A percentile compares a stretch with the other conserved stretches of the same genome.
phyloP scores from a whole-genome alignment of 1,140 invertebrate genomes.

The Bicyclus anynana region DNA sequence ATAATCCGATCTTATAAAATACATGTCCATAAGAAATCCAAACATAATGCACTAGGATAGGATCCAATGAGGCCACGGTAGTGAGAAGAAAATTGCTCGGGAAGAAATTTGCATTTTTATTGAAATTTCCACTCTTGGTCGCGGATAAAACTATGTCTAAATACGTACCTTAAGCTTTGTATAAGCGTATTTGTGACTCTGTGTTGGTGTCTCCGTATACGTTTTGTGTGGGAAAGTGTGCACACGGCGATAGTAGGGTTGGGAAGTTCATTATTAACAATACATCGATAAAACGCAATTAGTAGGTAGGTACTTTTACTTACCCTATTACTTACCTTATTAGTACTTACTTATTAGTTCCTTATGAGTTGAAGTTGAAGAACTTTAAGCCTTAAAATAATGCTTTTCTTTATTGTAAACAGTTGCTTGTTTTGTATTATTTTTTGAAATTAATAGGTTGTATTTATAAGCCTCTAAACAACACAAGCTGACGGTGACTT shows the following conservation, averaged over 20 bases:
- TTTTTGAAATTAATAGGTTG: too few relatives aligned
- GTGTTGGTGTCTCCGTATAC: conserved; percentile 27
- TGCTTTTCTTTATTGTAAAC: too few relatives aligned
- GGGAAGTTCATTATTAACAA: background rate
- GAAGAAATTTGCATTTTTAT: conserved; percentile 74
- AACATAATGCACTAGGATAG: conserved; percentile 53
- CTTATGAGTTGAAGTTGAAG: too few relatives aligned
- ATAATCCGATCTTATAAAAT: conserved; percentile 33
- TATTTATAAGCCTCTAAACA: too few relatives aligned
- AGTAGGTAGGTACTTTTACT: too few relatives aligned
- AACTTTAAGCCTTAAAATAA: too few relatives aligned
- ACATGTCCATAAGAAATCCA: conserved; percentile 39
- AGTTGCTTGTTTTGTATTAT: too few relatives aligned
- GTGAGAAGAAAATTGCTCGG: conserved; percentile 62
- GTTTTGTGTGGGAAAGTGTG: conserved; percentile 33
- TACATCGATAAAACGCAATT: conserved; percentile 11
- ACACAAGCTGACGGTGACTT: too few relatives aligned
- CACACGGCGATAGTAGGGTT: conserved; percentile 19
- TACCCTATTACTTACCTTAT: too few relatives aligned
- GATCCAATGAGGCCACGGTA: conserved; percentile 50
- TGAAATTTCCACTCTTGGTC: conserved; percentile 68
- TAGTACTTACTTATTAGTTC: too few relatives aligned
- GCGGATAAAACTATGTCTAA: conserved; percentile 66
- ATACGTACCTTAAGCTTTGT: conserved; percentile 62
- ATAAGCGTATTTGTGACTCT: conserved; percentile 35